These are phyloP conservation scores for Potamarius usumacintae DNA, from an alignment of 2,113 vertebrate species.

Conservation along the genomic window DNA sequence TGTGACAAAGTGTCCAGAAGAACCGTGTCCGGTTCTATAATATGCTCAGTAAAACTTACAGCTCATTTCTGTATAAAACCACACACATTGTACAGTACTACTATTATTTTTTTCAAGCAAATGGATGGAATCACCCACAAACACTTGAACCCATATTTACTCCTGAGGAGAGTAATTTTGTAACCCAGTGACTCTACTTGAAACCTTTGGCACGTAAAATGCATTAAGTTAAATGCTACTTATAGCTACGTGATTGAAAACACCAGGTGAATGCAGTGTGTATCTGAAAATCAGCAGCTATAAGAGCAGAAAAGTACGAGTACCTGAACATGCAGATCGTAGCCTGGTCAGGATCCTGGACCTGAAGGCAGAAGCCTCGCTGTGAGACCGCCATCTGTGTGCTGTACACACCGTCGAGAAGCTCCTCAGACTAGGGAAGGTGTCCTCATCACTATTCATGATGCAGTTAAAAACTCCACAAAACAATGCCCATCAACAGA, in stretches of 20 bases:
- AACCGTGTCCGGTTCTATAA: no score
- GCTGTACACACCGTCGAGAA: slow-evolving; percentile 23
- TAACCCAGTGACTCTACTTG: not conserved
- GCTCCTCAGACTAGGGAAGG: slow-evolving; percentile 38
- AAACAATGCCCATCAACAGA: not conserved
- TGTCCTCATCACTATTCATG: slow-evolving; percentile 42
- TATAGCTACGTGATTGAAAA: not conserved
- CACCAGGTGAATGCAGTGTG: not conserved
- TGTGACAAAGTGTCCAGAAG: no score
- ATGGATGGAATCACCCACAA: not conserved
- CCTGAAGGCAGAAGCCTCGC: slow-evolving; percentile 57
- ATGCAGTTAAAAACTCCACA: not conserved
- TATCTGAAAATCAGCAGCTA: not conserved
- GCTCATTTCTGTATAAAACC: no score
- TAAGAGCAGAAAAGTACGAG: slow-evolving; percentile 22
- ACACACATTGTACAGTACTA: no score
- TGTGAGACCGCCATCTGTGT: slow-evolving; percentile 52
- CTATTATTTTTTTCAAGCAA: no score
- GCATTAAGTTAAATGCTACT: no score
- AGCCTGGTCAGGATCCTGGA: slow-evolving; percentile 54
- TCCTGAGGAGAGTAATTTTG: not conserved
- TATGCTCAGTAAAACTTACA: no score
- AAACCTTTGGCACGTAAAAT: not conserved
- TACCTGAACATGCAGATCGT: slow-evolving; percentile 55
- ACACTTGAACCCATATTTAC: not conserved